phyloP scores from a whole-genome alignment of 2,888 invertebrate species.

The Lottia gigantea region DNA sequence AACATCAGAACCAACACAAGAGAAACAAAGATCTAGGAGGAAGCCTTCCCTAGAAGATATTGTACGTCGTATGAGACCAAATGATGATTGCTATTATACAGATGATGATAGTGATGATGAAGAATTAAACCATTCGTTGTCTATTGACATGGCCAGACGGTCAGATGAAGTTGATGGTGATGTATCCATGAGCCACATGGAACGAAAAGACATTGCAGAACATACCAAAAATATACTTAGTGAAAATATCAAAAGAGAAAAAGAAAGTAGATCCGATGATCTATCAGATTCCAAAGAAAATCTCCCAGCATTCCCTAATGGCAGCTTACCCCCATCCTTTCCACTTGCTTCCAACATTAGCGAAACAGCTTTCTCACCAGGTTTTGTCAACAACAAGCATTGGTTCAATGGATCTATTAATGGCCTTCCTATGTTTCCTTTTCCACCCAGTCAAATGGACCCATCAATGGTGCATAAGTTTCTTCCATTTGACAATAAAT shows the following conservation, averaged over 20 bases:
- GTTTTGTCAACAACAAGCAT: constrained; percentile 46
- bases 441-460: constrained; percentile 48
- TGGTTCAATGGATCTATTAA: constrained; percentile 50
- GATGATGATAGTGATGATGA: constrained; percentile 49
- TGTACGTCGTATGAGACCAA: constrained; percentile 49
- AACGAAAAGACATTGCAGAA: constrained; percentile 22
- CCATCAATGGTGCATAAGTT: constrained; percentile 51
- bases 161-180: constrained; percentile 50
- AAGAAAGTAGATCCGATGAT: neutral
- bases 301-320: constrained; percentile 33
- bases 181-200: constrained; percentile 20
- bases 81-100: constrained; percentile 45
- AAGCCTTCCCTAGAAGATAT: constrained; percentile 61
- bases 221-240: constrained; percentile 20
- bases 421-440: constrained; percentile 52
- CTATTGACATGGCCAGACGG: constrained; percentile 32
- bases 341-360: constrained; percentile 41
- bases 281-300: constrained; percentile 26
- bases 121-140: constrained; percentile 29
- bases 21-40: constrained; percentile 43
- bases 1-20: constrained; percentile 31
- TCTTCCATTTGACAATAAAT: constrained; percentile 55
- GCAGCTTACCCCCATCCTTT: constrained; percentile 30
- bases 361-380: constrained; percentile 41
- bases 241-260: constrained; percentile 17